These are phyloP conservation scores for Tenualosa ilisha DNA, from an alignment of 2,797 vertebrate species.

Conservation along the genomic window DNA sequence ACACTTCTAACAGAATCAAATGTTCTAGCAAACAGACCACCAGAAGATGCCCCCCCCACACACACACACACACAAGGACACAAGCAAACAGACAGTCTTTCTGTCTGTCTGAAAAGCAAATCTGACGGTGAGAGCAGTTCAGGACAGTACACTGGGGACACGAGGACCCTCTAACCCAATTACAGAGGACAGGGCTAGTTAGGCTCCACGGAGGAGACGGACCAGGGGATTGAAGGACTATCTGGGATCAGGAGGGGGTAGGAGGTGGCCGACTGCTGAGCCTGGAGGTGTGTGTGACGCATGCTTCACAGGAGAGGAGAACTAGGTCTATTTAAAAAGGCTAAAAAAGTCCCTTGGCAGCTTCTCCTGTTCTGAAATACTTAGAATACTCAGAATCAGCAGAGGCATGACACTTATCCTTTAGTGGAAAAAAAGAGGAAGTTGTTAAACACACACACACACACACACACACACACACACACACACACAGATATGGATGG, in stretches of 20 bases:
- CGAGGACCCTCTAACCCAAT: slow-evolving; percentile 28
- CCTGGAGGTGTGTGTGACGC: background rate
- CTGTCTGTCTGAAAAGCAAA: background rate
- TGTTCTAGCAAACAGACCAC: background rate
- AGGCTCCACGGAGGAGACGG: background rate
- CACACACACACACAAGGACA: too few species aligned
- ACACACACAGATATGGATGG: background rate
- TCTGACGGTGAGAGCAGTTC: background rate
- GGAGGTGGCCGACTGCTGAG: background rate
- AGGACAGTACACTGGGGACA: slow-evolving; percentile 27
- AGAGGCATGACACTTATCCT: background rate
- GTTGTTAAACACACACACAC: background rate
- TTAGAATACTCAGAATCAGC: background rate
- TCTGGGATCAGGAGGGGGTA: background rate
- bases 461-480: background rate
- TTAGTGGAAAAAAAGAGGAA: background rate
- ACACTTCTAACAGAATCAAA: slow-evolving; percentile 38
- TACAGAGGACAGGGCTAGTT: slow-evolving; percentile 20
- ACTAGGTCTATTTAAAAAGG: background rate
- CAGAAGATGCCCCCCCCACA: too few species aligned
- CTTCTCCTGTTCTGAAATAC: background rate
- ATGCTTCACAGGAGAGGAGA: background rate
- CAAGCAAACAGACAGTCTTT: background rate
- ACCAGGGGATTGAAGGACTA: background rate
- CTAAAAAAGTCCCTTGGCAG: slow-evolving; percentile 25